phyloP scores from a whole-genome alignment of 2,888 invertebrate genomes.

The Epistrophe grossulariae region DNA sequence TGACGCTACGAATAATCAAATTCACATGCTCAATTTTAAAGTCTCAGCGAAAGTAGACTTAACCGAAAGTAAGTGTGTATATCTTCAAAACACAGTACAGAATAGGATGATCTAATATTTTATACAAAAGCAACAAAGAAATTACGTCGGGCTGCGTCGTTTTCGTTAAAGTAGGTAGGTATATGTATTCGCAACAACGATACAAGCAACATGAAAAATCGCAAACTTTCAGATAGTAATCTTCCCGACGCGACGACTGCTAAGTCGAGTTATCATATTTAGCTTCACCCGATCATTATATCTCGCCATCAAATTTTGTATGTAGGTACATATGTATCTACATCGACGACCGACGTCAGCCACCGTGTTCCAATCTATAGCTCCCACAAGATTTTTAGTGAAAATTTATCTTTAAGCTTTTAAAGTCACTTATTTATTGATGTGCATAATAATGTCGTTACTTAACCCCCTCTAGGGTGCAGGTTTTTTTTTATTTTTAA shows the following conservation, averaged over 20 bases:
- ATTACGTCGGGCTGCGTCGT: conserved; percentile 21
- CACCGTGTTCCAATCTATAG: conserved; percentile 1
- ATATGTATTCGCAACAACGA: conserved; percentile 26
- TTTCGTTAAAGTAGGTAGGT: background rate
- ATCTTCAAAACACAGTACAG: conserved; percentile 14
- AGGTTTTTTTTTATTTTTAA: conserved; percentile 29
- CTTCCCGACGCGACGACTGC: conserved; percentile 69
- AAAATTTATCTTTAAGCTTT: conserved; percentile 24
- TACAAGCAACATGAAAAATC: conserved; percentile 53
- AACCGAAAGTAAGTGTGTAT: background rate
- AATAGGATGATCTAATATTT: conserved; percentile 68
- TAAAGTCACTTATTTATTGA: conserved; percentile 30
- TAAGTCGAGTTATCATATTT: conserved; percentile 58
- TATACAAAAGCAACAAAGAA: conserved; percentile 19
- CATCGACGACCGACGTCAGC: background rate
- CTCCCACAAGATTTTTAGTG: conserved; percentile 19
- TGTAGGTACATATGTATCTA: background rate
- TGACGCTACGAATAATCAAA: conserved; percentile 25
- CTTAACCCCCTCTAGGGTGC: conserved; percentile 26
- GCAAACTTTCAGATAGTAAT: conserved; percentile 61
- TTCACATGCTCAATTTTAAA: conserved; percentile 27
- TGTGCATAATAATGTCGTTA: conserved; percentile 17
- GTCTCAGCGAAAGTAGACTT: conserved; percentile 24
- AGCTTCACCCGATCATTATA: conserved; percentile 45
- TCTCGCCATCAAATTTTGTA: conserved; percentile 3